Conservation (phyloP, 2,797 vertebrate species). For the Anguilla pacifica region DNA sequence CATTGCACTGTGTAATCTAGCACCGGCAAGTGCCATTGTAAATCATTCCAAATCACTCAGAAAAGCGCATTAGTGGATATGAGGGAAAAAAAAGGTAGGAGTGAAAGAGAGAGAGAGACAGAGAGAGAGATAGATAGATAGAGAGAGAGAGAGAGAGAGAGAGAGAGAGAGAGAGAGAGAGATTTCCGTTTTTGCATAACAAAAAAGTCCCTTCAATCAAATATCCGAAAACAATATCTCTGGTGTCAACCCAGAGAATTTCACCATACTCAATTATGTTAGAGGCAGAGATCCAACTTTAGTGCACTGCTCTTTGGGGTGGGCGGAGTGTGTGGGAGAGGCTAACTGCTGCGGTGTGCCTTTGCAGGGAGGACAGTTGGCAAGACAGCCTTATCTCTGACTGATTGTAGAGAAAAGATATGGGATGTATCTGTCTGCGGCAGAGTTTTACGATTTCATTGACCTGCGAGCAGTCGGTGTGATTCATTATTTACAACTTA, state of each 20-base stretch:
- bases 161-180: neutral
- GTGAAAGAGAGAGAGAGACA: conserved; percentile 12
- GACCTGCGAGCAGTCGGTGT: conserved; percentile 29
- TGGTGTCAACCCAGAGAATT: neutral
- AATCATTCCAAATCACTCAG: conserved; percentile 53
- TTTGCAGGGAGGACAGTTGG: conserved; percentile 19
- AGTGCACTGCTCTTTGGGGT: neutral
- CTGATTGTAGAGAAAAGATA: neutral
- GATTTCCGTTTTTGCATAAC: neutral
- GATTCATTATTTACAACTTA: conserved; percentile 34
- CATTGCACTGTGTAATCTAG: conserved; percentile 52
- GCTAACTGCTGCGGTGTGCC: conserved; percentile 34
- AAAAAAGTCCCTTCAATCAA: conserved; percentile 20
- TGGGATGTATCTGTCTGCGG: conserved; percentile 32
- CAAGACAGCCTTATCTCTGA: neutral
- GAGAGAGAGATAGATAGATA: too few species aligned
- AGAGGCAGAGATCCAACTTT: neutral
- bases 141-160: neutral
- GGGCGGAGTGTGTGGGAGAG: neutral
- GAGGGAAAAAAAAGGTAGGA: conserved; percentile 35
- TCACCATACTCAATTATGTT: neutral
- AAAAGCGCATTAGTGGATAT: conserved; percentile 42
- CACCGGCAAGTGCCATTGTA: conserved; percentile 50
- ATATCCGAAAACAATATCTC: neutral
- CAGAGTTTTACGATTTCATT: conserved; percentile 54